These are phyloP conservation scores for Diploscapter pachys DNA, from an alignment of 1,140 invertebrate genomes.

Conservation along the genomic window DNA sequence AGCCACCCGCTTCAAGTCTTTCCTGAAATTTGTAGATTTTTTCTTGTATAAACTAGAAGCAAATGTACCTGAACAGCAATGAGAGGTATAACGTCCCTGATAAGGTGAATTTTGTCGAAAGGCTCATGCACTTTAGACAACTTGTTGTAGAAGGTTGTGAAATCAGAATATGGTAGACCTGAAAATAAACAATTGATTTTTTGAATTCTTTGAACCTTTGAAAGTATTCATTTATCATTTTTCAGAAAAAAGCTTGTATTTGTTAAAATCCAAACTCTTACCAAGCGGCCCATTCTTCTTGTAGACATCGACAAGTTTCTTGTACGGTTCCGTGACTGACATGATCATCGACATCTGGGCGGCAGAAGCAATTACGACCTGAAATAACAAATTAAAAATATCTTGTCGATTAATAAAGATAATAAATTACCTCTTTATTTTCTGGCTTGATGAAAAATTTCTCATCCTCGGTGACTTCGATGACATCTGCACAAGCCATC, in stretches of 20 bases:
- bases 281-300: constrained; percentile 16
- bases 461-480: constrained; percentile 41
- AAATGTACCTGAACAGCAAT: too few relatives aligned
- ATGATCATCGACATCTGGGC: neutral
- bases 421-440: constrained; percentile 12
- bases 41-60: too few relatives aligned
- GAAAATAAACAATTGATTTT: too few relatives aligned
- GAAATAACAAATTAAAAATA: neutral
- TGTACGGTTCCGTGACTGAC: neutral
- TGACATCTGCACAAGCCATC: constrained; percentile 40
- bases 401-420: neutral
- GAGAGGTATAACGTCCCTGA: too few relatives aligned
- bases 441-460: constrained; percentile 42
- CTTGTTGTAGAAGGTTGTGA: too few relatives aligned
- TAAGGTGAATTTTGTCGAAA: too few relatives aligned
- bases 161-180: too few relatives aligned
- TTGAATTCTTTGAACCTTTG: neutral
- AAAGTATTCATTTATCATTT: neutral
- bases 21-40: too few relatives aligned
- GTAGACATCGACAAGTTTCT: constrained; percentile 18
- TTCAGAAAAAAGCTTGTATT: too few relatives aligned
- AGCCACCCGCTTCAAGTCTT: neutral
- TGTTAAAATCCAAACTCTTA: neutral
- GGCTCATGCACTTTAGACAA: too few relatives aligned
- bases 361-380: neutral